Conservation (phyloP, 2,888 invertebrate genomes). For the Limnephilus marmoratus region DNA sequence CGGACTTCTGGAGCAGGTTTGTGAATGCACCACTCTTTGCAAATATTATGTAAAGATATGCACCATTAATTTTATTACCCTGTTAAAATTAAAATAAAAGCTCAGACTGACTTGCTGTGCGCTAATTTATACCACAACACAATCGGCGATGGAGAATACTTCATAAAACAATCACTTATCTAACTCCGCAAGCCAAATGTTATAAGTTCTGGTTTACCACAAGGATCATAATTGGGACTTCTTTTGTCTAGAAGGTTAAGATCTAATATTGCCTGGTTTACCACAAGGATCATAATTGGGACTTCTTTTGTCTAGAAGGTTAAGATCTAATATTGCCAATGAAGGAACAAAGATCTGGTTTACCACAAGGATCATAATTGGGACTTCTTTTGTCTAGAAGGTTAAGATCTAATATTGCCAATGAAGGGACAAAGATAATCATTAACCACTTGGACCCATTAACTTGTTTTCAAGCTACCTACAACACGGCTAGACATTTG, state of each 20-base stretch:
- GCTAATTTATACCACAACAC: neutral
- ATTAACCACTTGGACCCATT: neutral
- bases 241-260: neutral
- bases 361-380: neutral
- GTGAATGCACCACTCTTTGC: neutral
- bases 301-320: neutral
- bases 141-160: neutral
- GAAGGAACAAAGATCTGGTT: neutral
- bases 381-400: neutral
- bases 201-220: neutral
- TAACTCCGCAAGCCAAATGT: neutral
- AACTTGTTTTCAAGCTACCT: no score
- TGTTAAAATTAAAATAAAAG: no score
- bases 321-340: no score
- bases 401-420: neutral
- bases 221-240: neutral
- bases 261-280: neutral
- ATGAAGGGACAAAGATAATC: neutral
- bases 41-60: no score
- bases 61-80: no score
- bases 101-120: neutral
- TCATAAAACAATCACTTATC: neutral
- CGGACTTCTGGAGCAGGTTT: slow-evolving; percentile 82
- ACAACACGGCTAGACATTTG: no score
- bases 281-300: neutral